These are phyloP conservation scores for Chlorospingus flavigularis DNA, from an alignment of 2,797 vertebrate genomes.

Conservation along the genomic window DNA sequence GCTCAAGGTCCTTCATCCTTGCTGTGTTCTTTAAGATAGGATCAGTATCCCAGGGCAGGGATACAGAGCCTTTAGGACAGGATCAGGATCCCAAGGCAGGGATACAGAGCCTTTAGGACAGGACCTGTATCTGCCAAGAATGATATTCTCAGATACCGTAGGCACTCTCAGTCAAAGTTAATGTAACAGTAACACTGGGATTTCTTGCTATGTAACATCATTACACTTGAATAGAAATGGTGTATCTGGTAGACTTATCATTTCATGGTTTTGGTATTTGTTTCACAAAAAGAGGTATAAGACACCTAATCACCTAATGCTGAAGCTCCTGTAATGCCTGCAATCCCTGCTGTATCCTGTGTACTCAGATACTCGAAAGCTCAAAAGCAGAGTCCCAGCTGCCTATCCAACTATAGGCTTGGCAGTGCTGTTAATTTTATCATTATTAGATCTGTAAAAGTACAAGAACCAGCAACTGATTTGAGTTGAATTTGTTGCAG, in stretches of 20 bases:
- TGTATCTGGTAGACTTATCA: not conserved
- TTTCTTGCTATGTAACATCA: not conserved
- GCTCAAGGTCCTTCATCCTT: not conserved
- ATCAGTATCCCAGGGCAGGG: not conserved
- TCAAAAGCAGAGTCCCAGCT: not conserved
- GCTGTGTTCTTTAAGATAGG: not conserved
- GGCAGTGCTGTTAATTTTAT: not conserved
- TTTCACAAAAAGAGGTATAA: not conserved
- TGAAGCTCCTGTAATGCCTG: not conserved
- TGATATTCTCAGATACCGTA: not conserved
- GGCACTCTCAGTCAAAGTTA: not conserved
- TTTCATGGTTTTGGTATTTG: not conserved
- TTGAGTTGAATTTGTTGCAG: not conserved
- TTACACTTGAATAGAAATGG: not conserved
- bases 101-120: not conserved
- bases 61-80: not conserved
- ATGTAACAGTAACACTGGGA: not conserved
- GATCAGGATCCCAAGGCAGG: not conserved
- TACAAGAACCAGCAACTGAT: not conserved
- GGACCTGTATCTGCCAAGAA: not conserved
- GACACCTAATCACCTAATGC: not conserved
- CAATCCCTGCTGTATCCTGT: not conserved
- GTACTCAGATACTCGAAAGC: fast-evolving
- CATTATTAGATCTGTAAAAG: not conserved
- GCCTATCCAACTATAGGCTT: not conserved